Conservation (phyloP, 2,888 invertebrate genomes). For the Diadromus collaris region DNA sequence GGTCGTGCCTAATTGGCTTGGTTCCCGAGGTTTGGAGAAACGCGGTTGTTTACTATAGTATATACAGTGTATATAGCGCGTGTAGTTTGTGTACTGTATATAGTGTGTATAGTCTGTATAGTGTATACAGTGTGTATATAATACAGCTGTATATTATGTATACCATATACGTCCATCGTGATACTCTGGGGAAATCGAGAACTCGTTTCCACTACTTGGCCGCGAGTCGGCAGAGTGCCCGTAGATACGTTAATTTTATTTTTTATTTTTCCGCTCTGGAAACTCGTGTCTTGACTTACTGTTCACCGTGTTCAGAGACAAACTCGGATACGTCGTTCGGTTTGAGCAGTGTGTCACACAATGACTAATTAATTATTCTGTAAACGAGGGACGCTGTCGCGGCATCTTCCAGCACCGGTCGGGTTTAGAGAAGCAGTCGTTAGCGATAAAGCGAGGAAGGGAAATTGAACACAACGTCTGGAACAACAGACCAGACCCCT, state of each 20-base stretch:
- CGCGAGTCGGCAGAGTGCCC: neutral
- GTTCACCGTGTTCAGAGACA: neutral
- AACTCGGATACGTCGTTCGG: neutral
- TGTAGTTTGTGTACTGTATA: too few species aligned
- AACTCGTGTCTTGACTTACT: slow-evolving; percentile 21
- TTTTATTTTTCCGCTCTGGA: neutral
- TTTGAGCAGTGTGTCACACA: neutral
- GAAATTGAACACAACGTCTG: slow-evolving; percentile 1
- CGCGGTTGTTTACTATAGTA: too few species aligned
- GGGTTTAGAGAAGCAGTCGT: neutral
- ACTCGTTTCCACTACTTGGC: slow-evolving; percentile 36
- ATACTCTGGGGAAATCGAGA: slow-evolving; percentile 47
- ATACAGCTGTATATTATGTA: too few species aligned
- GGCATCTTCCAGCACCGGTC: slow-evolving; percentile 5
- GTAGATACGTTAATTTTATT: slow-evolving; percentile 33
- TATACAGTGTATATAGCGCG: too few species aligned
- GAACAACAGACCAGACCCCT: neutral
- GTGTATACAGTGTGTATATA: too few species aligned
- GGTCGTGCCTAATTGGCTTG: too few species aligned
- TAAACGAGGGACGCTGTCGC: slow-evolving; percentile 3
- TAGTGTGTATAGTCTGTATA: too few species aligned
- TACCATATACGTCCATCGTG: neutral
- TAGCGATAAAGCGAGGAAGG: neutral
- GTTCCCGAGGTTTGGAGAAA: too few species aligned
- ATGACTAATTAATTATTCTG: slow-evolving; percentile 39